Evolutionary conservation across 2,888 invertebrate species (phyloP).

Genomic region (Cephus runcator): DNA sequence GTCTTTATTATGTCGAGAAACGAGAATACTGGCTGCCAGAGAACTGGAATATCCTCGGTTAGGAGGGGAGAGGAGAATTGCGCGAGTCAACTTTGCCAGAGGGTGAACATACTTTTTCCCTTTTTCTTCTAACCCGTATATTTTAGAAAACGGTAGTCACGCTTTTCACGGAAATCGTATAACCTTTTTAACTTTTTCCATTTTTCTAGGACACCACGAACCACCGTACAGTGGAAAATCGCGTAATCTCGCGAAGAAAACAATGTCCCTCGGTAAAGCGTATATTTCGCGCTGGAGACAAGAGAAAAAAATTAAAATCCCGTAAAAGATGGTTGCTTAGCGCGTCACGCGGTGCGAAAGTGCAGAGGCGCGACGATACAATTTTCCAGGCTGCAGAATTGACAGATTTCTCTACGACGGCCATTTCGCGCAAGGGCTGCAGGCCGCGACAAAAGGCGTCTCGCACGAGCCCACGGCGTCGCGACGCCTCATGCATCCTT

Average conservation of each 20-base stretch:
- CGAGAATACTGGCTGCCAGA: background rate
- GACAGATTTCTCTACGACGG: conserved; percentile 26
- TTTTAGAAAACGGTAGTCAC: background rate
- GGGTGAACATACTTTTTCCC: background rate
- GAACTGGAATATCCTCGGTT: background rate
- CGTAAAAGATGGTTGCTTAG: conserved; percentile 5
- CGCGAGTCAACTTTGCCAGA: background rate
- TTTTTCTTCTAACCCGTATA: background rate
- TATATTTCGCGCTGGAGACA: too few relatives aligned
- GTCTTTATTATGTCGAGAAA: conserved; percentile 6
- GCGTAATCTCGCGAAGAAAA: background rate
- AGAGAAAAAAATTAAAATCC: background rate
- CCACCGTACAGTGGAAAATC: background rate
- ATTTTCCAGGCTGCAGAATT: conserved; percentile 16
- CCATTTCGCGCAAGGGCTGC: conserved; percentile 11
- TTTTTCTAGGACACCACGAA: conserved; percentile 15
- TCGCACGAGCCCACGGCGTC: conserved; percentile 7
- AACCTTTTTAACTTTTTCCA: conserved; percentile 27
- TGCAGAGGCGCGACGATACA: background rate
- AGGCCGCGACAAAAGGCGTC: background rate
- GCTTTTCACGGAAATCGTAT: background rate
- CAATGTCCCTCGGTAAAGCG: background rate
- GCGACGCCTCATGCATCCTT: conserved; percentile 1
- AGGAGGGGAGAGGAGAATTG: background rate
- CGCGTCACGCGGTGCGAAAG: background rate